Evolutionary conservation across 2,888 invertebrate genomes (phyloP).

Genomic region (Cephus runcator): DNA sequence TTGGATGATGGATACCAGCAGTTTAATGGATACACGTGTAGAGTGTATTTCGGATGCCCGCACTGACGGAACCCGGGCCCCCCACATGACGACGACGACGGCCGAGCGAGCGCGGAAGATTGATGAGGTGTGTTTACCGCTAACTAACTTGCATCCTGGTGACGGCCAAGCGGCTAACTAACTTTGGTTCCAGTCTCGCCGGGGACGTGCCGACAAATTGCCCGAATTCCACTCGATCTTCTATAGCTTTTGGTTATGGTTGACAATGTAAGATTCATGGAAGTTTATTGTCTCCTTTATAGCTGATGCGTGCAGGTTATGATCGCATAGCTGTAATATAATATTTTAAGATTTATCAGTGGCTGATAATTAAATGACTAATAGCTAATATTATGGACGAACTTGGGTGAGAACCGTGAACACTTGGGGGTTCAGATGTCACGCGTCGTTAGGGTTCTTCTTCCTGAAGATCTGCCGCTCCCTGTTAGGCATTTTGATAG

Average conservation of each 20-base stretch:
- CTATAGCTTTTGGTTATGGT: neutral
- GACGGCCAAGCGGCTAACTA: conserved; percentile 23
- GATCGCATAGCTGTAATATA: too few species aligned
- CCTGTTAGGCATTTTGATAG: conserved; percentile 9
- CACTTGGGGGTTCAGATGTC: conserved; percentile 14
- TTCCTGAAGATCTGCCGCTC: neutral
- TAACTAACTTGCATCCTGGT: conserved; percentile 35
- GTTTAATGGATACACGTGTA: conserved; percentile 56
- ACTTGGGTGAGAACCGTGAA: neutral
- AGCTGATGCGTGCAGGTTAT: too few species aligned
- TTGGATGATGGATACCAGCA: conserved; percentile 19
- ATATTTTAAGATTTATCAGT: too few species aligned
- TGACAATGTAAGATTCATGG: too few species aligned
- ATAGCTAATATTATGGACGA: too few species aligned
- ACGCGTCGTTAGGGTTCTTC: conserved; percentile 18
- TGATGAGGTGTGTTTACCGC: conserved; percentile 60
- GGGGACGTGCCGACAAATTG: conserved; percentile 37
- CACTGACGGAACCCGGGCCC: conserved; percentile 29
- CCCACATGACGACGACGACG: conserved; percentile 45
- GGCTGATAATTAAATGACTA: too few species aligned
- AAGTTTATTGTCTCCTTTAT: too few species aligned
- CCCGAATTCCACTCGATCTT: conserved; percentile 28
- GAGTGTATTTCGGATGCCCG: conserved; percentile 51
- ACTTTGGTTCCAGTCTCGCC: conserved; percentile 22
- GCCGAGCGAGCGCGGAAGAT: conserved; percentile 48